Evolutionary conservation across 2,888 invertebrate species (phyloP).

Genomic region (Acleris emargana): DNA sequence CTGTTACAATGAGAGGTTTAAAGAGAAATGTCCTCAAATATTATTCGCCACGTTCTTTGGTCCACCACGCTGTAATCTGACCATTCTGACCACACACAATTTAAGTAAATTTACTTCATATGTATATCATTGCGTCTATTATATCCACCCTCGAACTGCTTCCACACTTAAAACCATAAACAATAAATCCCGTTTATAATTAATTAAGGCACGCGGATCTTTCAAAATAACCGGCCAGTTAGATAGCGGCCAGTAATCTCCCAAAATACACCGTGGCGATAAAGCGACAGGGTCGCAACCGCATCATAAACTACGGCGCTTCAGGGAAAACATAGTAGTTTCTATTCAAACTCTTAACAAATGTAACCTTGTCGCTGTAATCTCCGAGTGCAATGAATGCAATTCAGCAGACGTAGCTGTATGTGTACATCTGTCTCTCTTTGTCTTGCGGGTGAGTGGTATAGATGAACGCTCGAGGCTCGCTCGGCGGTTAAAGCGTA

Average conservation of each 20-base stretch:
- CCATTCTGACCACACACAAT: too few species aligned
- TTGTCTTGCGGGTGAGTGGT: constrained; percentile 38
- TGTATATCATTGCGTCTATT: neutral
- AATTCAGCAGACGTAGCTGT: constrained; percentile 48
- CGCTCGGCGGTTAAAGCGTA: constrained; percentile 31
- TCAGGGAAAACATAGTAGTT: constrained; percentile 27
- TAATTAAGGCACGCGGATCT: constrained; percentile 50
- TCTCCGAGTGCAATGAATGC: constrained; percentile 63
- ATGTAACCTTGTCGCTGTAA: constrained; percentile 58
- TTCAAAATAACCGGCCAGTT: constrained; percentile 51
- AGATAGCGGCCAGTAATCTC: constrained; percentile 49
- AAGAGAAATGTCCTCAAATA: too few species aligned
- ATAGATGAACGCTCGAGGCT: constrained; percentile 46
- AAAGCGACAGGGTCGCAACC: constrained; percentile 50
- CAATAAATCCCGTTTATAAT: constrained; percentile 49
- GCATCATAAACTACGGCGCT: constrained; percentile 40
- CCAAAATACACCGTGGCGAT: constrained; percentile 51
- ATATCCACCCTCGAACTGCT: constrained; percentile 38
- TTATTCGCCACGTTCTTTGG: too few species aligned
- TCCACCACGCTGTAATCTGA: too few species aligned
- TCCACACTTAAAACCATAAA: constrained; percentile 41
- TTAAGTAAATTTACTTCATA: too few species aligned
- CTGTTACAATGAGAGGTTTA: too few species aligned
- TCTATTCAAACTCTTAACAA: constrained; percentile 45
- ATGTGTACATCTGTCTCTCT: constrained; percentile 54